Percentiles rank a stretch among this genome's conserved stretches.
phyloP scores from a whole-genome alignment of 2,113 vertebrate genomes.

The Anoura caudifer region DNA sequence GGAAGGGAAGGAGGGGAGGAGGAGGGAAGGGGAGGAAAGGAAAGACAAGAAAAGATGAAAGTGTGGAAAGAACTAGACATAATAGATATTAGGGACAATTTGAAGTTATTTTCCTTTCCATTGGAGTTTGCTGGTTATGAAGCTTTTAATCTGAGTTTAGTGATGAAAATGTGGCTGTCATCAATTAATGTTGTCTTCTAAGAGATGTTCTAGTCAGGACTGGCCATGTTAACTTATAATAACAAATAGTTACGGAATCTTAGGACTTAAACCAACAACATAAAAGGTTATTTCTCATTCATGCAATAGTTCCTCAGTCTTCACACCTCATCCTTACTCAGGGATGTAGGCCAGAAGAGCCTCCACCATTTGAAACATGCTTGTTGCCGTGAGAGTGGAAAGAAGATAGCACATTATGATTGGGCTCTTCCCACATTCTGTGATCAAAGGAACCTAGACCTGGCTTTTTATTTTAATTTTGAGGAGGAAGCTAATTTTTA shows the following conservation, averaged over 20 bases:
- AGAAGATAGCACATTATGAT: neutral
- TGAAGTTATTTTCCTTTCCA: neutral
- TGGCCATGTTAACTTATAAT: neutral
- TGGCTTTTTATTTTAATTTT: neutral
- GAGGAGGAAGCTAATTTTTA: neutral
- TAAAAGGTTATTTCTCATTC: neutral
- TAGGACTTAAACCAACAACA: neutral
- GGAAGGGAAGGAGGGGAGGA: rapidly evolving
- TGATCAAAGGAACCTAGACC: neutral
- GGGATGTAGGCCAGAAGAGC: neutral
- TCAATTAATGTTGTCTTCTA: neutral
- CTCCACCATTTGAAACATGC: neutral
- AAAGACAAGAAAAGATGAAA: neutral
- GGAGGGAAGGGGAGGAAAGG: rapidly evolving
- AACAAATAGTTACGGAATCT: neutral
- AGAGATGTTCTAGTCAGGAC: neutral
- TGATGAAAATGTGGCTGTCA: neutral
- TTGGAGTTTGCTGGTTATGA: neutral
- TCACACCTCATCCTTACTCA: neutral
- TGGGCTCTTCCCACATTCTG: neutral
- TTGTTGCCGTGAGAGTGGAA: neutral
- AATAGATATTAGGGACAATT: neutral
- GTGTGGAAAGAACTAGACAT: neutral
- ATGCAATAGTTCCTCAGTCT: neutral
- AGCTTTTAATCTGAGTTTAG: neutral